These are phyloP conservation scores for Strigamia maritima DNA, from an alignment of 2,888 invertebrate genomes.

Conservation along the genomic window DNA sequence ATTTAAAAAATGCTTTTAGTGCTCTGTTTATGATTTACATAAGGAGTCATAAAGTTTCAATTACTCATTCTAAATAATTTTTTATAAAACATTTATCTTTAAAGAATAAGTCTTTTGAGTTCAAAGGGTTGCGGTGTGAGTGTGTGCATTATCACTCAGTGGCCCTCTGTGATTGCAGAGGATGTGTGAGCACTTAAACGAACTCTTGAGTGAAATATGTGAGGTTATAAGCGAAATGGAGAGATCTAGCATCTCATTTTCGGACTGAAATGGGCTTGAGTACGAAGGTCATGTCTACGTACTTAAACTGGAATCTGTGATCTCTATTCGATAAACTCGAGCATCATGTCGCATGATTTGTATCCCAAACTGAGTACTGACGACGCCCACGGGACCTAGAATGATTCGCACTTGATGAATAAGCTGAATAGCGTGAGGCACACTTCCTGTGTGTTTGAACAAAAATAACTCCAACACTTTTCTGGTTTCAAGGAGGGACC, in stretches of 20 bases:
- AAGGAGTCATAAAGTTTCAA: too few relatives aligned
- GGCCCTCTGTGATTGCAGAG: constrained; percentile 27
- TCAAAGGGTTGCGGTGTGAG: neutral
- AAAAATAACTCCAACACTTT: neutral
- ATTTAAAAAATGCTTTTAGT: too few relatives aligned
- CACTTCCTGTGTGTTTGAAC: constrained; percentile 6
- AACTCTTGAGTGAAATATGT: constrained; percentile 26
- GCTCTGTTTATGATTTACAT: too few relatives aligned
- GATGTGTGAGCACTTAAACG: constrained; percentile 30
- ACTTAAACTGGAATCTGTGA: neutral
- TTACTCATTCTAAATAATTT: too few relatives aligned
- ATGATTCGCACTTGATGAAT: constrained; percentile 6
- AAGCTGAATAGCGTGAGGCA: constrained; percentile 3
- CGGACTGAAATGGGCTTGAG: neutral
- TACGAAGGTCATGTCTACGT: constrained; percentile 21
- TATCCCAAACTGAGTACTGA: neutral
- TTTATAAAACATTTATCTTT: too few relatives aligned
- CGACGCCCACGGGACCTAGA: constrained; percentile 13
- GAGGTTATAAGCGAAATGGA: constrained; percentile 31
- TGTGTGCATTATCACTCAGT: neutral
- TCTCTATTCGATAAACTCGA: neutral
- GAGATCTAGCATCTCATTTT: constrained; percentile 25
- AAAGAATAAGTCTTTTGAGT: neutral
- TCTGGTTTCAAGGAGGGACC: neutral
- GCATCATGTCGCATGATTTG: constrained; percentile 20